phyloP scores from a whole-genome alignment of 2,888 invertebrate species.

The Eupithecia subumbrata region DNA sequence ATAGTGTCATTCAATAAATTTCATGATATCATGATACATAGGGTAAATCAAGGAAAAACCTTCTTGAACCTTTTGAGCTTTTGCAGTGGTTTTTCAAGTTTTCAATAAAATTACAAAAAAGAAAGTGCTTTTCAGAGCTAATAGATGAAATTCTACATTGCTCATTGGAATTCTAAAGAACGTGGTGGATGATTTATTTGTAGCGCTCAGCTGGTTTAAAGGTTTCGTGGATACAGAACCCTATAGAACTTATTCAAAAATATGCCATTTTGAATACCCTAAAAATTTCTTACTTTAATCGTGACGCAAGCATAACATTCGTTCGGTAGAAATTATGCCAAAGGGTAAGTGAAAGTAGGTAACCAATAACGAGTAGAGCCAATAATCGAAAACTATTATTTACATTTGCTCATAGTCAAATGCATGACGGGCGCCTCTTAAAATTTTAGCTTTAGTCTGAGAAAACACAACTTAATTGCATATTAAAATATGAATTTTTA shows the following conservation, averaged over 20 bases:
- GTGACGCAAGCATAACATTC: too few relatives aligned
- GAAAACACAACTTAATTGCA: too few relatives aligned
- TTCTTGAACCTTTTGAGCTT: not conserved
- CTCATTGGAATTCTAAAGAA: conserved; percentile 9
- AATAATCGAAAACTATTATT: not conserved
- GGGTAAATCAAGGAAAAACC: not conserved
- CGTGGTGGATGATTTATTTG: conserved; percentile 3
- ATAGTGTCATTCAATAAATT: not conserved
- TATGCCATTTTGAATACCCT: too few relatives aligned
- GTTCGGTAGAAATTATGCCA: too few relatives aligned
- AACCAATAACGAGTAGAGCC: too few relatives aligned
- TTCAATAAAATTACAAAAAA: not conserved
- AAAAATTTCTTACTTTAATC: too few relatives aligned
- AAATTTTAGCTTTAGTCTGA: too few relatives aligned
- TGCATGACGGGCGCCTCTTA: too few relatives aligned
- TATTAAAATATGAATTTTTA: too few relatives aligned
- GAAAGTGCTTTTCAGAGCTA: not conserved
- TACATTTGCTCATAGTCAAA: not conserved
- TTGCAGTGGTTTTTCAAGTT: not conserved
- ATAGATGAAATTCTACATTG: not conserved
- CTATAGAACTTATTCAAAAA: too few relatives aligned
- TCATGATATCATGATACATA: not conserved
- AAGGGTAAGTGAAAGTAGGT: too few relatives aligned
- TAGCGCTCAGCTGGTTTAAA: conserved; percentile 1
- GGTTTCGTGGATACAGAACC: not conserved